Percentiles rank a stretch among this genome's conserved stretches.
phyloP scores from a whole-genome alignment of 2,113 vertebrate genomes.

The Tupaia chinensis region DNA sequence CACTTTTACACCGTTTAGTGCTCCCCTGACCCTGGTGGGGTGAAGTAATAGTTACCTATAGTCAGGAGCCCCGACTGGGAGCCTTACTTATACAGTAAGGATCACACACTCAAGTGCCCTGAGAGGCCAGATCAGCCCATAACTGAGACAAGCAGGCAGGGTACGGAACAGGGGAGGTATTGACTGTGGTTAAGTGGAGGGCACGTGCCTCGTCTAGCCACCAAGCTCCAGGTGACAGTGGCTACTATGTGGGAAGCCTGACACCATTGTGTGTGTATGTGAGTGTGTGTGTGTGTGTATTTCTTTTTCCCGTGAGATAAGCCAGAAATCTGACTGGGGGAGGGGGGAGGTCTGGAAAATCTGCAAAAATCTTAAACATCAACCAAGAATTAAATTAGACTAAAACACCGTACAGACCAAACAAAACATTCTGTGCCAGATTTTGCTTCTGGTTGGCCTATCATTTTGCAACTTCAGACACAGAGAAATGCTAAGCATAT shows the following conservation, averaged over 20 bases:
- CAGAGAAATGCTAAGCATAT: constrained; percentile 1
- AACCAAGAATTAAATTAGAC: constrained; percentile 38
- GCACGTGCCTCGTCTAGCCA: not conserved
- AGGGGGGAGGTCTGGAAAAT: not conserved
- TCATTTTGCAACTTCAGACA: not conserved
- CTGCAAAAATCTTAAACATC: not conserved
- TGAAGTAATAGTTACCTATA: not conserved
- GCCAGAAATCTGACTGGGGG: not conserved
- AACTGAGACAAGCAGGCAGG: not conserved
- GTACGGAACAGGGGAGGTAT: not conserved
- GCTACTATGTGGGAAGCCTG: not conserved
- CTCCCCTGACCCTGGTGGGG: not conserved
- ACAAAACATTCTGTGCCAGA: not conserved
- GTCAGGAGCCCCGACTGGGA: not conserved
- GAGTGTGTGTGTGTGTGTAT: not conserved
- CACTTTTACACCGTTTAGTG: not conserved
- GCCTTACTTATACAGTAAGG: not conserved
- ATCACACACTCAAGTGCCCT: not conserved
- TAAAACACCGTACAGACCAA: not conserved
- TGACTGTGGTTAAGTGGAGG: too few species aligned
- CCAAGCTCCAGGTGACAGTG: not conserved
- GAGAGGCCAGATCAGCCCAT: not conserved
- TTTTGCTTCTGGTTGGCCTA: not conserved
- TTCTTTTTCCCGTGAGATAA: not conserved
- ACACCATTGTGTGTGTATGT: not conserved